Percentiles rank a stretch among this genome's conserved stretches.
phyloP scores from a whole-genome alignment of 2,797 vertebrate genomes.

The Hephaestus fuliginosus region DNA sequence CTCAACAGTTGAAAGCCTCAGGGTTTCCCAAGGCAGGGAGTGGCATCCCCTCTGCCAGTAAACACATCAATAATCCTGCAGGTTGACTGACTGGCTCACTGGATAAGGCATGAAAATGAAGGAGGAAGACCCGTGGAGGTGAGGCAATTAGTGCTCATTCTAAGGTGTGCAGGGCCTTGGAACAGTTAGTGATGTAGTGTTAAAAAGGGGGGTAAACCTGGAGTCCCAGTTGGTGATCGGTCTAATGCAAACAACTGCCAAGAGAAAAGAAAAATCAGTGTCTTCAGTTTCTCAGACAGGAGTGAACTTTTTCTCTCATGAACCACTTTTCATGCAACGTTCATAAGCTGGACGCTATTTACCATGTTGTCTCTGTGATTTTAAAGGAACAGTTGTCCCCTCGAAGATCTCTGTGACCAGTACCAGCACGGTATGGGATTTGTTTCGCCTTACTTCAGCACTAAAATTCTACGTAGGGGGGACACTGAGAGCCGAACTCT shows the following conservation, averaged over 20 bases:
- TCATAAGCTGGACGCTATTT: neutral
- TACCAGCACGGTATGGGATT: neutral
- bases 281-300: neutral
- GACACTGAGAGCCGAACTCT: neutral
- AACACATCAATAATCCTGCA: slow-evolving; percentile 78
- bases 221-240: slow-evolving; percentile 35
- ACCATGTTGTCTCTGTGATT: neutral
- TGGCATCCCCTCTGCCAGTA: slow-evolving; percentile 54
- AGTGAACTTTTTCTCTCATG: slow-evolving; percentile 6
- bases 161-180: slow-evolving; percentile 30
- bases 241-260: slow-evolving; percentile 15
- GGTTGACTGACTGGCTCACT: slow-evolving; percentile 69
- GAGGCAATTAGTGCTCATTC: slow-evolving; percentile 65
- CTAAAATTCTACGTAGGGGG: neutral
- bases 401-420: neutral
- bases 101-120: slow-evolving; percentile 58
- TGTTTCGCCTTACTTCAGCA: neutral
- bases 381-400: neutral
- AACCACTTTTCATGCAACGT: slow-evolving; percentile 1
- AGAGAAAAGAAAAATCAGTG: slow-evolving; percentile 22
- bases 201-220: slow-evolving; percentile 23
- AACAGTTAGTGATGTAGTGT: slow-evolving; percentile 43
- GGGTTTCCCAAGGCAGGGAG: slow-evolving; percentile 74
- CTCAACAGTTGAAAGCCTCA: slow-evolving; percentile 73
- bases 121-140: slow-evolving; percentile 57